Base-by-base conservation (phyloP, 2,113 vertebrate genomes). In the Axis porcinus region DNA sequence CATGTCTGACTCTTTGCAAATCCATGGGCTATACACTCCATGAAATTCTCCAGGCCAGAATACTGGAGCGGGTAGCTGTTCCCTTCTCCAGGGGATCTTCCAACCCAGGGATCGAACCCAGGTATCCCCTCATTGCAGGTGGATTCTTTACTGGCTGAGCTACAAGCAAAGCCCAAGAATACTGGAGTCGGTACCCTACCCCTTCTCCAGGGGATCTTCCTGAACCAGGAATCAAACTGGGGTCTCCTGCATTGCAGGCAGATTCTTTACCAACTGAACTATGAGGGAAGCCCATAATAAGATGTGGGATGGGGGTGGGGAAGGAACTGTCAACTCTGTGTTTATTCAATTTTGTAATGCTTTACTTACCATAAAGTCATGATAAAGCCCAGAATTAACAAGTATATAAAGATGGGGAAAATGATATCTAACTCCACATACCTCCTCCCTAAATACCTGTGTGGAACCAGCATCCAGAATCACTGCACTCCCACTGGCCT, bases 321-420 rank as follows among this genome's bases (percentile, higher is more conserved):
- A 30, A 28, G 5, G 76, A 94, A 74, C 7, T 76, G 40, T 82
- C 54, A 43, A 47, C 23, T 81, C 45, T 52, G 23, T 23, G 40
- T 78, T 85, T 90, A 82, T 50, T 91, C 40, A 64, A 30, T 40
- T 94, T 47, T 76, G 23, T 27, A 57, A 36, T 76, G 10, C 81
- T 95, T 95, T 93, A 86, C 14, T 86, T 58, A 55, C 50, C 47
- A 33, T 64, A 89, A 84, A 94, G 62, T 40, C 76, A 70, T 57
- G 55, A 79, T 40, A 95, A 74, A 95, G 25, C 78, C n/a, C 52
- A 93, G 89, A 93, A 40, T 11, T 78, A 86, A 87, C 81, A 82
- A 74, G 17, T 8, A 84, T 2, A 43, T 10, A 91, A 83, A 84
- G 19, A 36, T 33, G 17, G 27, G 36, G 30, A 7, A 64, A 83